Evolutionary conservation across 2,888 invertebrate species (phyloP), one percentile per base, ranked within the genome.

Genomic region (Caenorhabditis japonica): DNA sequence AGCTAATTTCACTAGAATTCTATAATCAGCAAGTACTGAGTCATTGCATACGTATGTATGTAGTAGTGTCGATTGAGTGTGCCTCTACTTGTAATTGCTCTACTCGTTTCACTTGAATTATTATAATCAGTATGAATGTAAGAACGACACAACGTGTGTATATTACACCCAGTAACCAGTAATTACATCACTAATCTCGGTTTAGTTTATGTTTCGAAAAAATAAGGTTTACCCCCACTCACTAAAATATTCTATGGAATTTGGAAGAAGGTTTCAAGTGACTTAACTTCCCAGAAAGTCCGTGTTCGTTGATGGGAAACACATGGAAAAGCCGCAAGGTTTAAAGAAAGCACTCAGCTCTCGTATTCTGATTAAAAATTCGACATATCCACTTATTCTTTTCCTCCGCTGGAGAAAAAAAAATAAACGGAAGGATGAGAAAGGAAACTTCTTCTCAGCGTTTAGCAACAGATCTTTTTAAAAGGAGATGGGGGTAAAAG

Each of bases 311-410:
- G 23, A 44, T 44, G 43, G 23, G 41, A 60, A 52, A 47, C 43
- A 46, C 61, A 46, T 44, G 30, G 23, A 23, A 19, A 39, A 10
- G 30, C 33, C 30, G 19, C n/a, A 30, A 21, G 46, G 23, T 60
- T 41, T 33, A 43, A 52, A 52, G 55, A 47, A 55, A 64, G 64
- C 64, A 55, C 55, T 30, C 47, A n/a, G 17, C 38, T 38, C 33
- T 25, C 34, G 41, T 15, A 56, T 58, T 56, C 61, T 70, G 69
- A 70, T 70, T 70, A 61, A 33, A 61, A 70, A 61, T 70, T 70
- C 69, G 49, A 41, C 58, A 52, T 49, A 41, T 33, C 55, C 53
- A 62, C 64, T 56, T 49, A 55, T 64, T 64, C 52, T 58, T 38
- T 21, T n/a, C 12, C 21, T 38, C 43, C 38, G 38, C 8, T 8